Percentiles rank a stretch among this genome's conserved stretches.
phyloP scores from a whole-genome alignment of 1,140 invertebrate species.

The Aphidius ervi region DNA sequence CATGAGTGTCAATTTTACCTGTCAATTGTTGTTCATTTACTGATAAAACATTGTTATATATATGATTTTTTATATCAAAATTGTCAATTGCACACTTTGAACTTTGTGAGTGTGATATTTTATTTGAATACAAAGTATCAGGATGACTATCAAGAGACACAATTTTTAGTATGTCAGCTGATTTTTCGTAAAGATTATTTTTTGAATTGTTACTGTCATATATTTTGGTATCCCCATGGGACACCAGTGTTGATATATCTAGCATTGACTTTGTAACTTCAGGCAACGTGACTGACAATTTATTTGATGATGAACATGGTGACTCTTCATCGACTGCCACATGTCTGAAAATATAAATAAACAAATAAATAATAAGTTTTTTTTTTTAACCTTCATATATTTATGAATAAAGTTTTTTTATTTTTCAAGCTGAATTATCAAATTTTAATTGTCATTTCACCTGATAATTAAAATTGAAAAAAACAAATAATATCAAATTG shows the following conservation, averaged over 20 bases:
- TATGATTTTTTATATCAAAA: too few species aligned
- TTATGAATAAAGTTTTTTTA: too few species aligned
- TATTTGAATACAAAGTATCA: too few species aligned
- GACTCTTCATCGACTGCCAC: slow-evolving; percentile 40
- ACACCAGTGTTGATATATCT: not conserved
- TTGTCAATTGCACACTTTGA: too few species aligned
- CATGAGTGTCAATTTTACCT: slow-evolving; percentile 14
- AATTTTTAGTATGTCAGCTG: not conserved
- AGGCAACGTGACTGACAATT: slow-evolving; percentile 2
- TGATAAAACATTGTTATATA: slow-evolving; percentile 8
- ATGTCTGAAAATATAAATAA: slow-evolving; percentile 28
- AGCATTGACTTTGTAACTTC: slow-evolving; percentile 4
- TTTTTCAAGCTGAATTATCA: too few species aligned
- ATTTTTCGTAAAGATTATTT: not conserved
- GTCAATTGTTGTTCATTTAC: slow-evolving; percentile 12
- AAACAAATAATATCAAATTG: too few species aligned
- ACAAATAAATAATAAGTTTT: not conserved
- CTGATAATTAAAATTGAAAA: too few species aligned
- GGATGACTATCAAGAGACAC: too few species aligned
- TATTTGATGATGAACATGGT: slow-evolving; percentile 26
- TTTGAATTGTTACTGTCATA: not conserved
- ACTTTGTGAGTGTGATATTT: too few species aligned
- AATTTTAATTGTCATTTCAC: too few species aligned
- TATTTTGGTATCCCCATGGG: not conserved
- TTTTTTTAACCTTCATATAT: not conserved